Conservation (phyloP, 1,140 invertebrate genomes). For the Harpegnathos saltator region DNA sequence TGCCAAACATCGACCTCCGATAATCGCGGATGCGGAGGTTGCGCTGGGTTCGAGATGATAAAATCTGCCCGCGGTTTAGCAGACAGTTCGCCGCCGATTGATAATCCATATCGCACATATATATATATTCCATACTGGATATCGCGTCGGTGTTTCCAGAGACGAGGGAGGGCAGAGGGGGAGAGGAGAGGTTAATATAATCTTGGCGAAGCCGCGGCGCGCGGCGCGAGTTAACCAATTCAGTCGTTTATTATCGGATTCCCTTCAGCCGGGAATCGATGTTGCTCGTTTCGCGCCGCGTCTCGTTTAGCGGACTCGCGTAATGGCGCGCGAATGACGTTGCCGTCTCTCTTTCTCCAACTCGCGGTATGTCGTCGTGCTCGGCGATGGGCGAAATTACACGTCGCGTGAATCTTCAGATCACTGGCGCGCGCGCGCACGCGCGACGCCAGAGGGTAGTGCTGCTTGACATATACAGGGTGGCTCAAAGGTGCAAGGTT, state of each 20-base stretch:
- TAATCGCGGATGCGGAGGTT: background rate
- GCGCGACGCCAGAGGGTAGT: too few species aligned
- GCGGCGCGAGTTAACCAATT: conserved; percentile 10
- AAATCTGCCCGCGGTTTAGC: background rate
- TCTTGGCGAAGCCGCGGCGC: background rate
- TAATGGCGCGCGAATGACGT: conserved; percentile 11
- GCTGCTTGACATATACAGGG: too few species aligned
- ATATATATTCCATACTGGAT: too few species aligned
- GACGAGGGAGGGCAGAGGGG: background rate
- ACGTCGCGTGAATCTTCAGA: too few species aligned
- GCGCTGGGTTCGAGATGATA: background rate
- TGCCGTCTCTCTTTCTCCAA: background rate
- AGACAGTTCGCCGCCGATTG: background rate
- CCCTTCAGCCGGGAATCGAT: conserved; percentile 3
- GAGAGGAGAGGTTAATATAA: conserved; percentile 1
- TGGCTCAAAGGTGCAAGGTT: too few species aligned
- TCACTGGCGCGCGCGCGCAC: too few species aligned
- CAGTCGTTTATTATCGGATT: conserved; percentile 41
- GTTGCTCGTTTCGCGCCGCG: background rate
- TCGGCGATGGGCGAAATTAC: too few species aligned
- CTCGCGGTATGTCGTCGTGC: too few species aligned
- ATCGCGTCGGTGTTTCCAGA: background rate
- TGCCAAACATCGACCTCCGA: background rate
- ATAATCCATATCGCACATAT: too few species aligned
- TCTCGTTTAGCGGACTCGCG: conserved; percentile 15